Percentiles rank a stretch among this genome's conserved stretches.
Conservation (phyloP, 2,797 vertebrate species). For the Rhodeus uyekii region DNA sequence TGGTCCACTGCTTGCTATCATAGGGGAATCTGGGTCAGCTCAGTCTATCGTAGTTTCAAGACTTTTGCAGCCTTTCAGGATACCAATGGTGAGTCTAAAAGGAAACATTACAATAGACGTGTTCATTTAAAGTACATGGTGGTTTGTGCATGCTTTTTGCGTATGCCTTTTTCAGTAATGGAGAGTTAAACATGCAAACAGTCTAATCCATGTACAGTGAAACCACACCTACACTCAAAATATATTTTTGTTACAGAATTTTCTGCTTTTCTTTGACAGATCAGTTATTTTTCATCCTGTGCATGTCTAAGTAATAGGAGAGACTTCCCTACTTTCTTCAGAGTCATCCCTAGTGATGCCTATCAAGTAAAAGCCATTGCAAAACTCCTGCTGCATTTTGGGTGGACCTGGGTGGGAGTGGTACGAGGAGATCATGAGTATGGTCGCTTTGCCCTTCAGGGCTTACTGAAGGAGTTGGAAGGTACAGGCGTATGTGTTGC, state of each 20-base stretch:
- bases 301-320: slow-evolving; percentile 74
- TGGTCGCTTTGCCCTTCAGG: slow-evolving; percentile 74
- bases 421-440: slow-evolving; percentile 76
- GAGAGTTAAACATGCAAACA: neutral
- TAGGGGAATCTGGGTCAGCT: slow-evolving; percentile 78
- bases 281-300: slow-evolving; percentile 80
- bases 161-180: neutral
- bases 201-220: neutral
- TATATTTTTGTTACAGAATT: neutral
- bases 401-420: slow-evolving; percentile 78
- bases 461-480: slow-evolving; percentile 71
- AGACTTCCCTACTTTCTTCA: slow-evolving; percentile 76
- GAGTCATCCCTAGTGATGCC: slow-evolving; percentile 77
- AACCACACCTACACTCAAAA: neutral
- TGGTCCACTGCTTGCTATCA: slow-evolving; percentile 69
- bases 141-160: neutral
- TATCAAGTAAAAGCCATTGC: slow-evolving; percentile 79
- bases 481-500: slow-evolving; percentile 72
- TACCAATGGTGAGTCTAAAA: slow-evolving; percentile 70
- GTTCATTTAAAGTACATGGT: neutral
- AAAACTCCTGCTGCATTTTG: slow-evolving; percentile 70
- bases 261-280: slow-evolving; percentile 60
- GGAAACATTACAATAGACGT: neutral
- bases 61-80: slow-evolving; percentile 72
- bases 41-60: slow-evolving; percentile 78